These are phyloP conservation scores for Siphamia tubifer DNA, from an alignment of 2,113 vertebrate species.

Conservation along the genomic window DNA sequence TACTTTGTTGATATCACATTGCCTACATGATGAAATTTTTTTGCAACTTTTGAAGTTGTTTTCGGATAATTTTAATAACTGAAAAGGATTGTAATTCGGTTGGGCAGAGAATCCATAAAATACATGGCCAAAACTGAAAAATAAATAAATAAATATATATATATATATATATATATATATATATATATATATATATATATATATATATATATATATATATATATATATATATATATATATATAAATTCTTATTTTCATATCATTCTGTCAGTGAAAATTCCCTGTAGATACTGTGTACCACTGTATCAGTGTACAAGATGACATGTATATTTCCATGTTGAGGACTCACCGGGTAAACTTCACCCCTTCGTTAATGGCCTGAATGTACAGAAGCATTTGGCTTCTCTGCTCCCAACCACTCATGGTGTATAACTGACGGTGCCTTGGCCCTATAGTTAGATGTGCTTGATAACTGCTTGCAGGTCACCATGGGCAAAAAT, in stretches of 20 bases:
- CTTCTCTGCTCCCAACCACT: constrained; percentile 77
- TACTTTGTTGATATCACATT: constrained; percentile 4
- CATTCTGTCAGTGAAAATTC: background rate
- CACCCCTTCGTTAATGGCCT: constrained; percentile 20
- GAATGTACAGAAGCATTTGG: constrained; percentile 48
- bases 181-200: too few relatives aligned
- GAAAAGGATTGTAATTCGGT: constrained; percentile 60
- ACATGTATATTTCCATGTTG: background rate
- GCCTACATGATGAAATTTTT: constrained; percentile 36
- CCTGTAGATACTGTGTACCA: constrained; percentile 1
- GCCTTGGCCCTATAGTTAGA: constrained; percentile 81
- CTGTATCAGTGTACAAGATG: background rate
- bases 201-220: too few relatives aligned
- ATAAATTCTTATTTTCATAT: constrained; percentile 2
- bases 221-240: too few relatives aligned
- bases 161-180: too few relatives aligned
- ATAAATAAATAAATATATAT: too few relatives aligned
- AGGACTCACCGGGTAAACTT: constrained; percentile 11
- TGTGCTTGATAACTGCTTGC: constrained; percentile 92
- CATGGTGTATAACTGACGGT: constrained; percentile 63
- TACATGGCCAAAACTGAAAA: constrained; percentile 66
- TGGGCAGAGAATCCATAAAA: constrained; percentile 79
- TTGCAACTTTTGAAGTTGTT: constrained; percentile 20
- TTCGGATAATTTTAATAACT: constrained; percentile 10
- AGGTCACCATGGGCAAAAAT: constrained; percentile 94